phyloP scores from a whole-genome alignment of 2,888 invertebrate species.

The Scaptomyza cyrtandrae region DNA sequence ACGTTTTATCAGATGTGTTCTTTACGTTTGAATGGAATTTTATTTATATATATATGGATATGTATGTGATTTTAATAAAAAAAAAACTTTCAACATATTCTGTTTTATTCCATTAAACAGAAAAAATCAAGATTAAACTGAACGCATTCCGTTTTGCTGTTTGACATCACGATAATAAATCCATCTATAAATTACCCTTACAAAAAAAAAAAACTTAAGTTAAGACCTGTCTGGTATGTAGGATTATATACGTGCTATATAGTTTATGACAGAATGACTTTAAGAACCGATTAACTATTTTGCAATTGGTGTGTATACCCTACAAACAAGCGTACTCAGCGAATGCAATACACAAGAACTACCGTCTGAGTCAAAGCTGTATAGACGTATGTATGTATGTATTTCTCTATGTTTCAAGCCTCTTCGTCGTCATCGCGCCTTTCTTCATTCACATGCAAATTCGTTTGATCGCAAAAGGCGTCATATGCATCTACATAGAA shows the following conservation, averaged over 20 bases:
- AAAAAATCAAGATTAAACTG: too few species aligned
- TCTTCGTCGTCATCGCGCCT: slow-evolving; percentile 46
- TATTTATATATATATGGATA: background rate
- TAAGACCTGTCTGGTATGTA: background rate
- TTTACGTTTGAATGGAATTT: background rate
- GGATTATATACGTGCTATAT: background rate
- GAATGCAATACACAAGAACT: slow-evolving; percentile 9
- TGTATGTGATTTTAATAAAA: too few species aligned
- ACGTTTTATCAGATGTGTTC: slow-evolving; percentile 5
- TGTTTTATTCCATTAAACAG: too few species aligned
- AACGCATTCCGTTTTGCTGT: slow-evolving; percentile 8
- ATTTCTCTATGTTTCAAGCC: slow-evolving; percentile 5
- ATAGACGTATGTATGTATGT: background rate
- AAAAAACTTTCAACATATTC: too few species aligned
- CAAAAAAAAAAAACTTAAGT: background rate
- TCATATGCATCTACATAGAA: slow-evolving; percentile 39
- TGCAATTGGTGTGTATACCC: slow-evolving; percentile 3
- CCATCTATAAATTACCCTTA: background rate
- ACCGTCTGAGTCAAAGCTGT: slow-evolving; percentile 4
- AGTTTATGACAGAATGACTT: background rate
- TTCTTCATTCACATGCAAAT: slow-evolving; percentile 57
- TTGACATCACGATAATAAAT: slow-evolving; percentile 4
- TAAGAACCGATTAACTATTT: slow-evolving; percentile 3
- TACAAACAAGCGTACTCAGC: slow-evolving; percentile 14
- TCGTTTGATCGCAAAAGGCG: background rate